phyloP scores from a whole-genome alignment of 2,888 invertebrate species.

The Stictocephala bisonia region DNA sequence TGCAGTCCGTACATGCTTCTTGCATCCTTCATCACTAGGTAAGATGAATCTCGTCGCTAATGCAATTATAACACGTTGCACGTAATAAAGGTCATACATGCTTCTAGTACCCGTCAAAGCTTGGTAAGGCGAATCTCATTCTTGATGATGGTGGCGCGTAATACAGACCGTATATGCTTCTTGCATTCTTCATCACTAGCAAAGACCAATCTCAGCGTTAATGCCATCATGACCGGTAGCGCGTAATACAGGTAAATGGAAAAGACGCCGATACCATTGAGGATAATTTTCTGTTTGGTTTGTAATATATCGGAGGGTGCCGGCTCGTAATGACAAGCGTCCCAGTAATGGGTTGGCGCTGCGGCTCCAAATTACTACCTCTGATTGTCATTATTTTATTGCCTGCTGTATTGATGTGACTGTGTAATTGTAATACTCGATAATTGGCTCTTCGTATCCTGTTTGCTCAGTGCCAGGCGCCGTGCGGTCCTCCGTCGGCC shows the following conservation, averaged over 20 bases:
- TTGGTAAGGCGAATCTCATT: too few relatives aligned
- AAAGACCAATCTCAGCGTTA: too few relatives aligned
- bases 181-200: too few relatives aligned
- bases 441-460: conserved; percentile 34
- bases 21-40: too few relatives aligned
- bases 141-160: too few relatives aligned
- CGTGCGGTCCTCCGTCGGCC: neutral
- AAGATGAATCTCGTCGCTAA: too few relatives aligned
- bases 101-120: too few relatives aligned
- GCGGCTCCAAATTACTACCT: conserved; percentile 31
- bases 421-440: conserved; percentile 39
- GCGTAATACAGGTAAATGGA: conserved; percentile 13
- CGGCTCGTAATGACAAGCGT: conserved; percentile 29
- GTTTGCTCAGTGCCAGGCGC: conserved; percentile 38
- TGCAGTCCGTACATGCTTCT: neutral
- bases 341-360: conserved; percentile 10
- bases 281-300: conserved; percentile 39
- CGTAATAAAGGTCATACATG: too few relatives aligned
- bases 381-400: conserved; percentile 40
- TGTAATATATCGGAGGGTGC: conserved; percentile 38
- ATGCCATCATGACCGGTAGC: too few relatives aligned
- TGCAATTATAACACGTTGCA: neutral
- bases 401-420: conserved; percentile 29
- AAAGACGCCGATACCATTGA: conserved; percentile 14
- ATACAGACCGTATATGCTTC: too few relatives aligned